Conservation (phyloP, 2,888 invertebrate species). For the Hemicrepidius hirtus region DNA sequence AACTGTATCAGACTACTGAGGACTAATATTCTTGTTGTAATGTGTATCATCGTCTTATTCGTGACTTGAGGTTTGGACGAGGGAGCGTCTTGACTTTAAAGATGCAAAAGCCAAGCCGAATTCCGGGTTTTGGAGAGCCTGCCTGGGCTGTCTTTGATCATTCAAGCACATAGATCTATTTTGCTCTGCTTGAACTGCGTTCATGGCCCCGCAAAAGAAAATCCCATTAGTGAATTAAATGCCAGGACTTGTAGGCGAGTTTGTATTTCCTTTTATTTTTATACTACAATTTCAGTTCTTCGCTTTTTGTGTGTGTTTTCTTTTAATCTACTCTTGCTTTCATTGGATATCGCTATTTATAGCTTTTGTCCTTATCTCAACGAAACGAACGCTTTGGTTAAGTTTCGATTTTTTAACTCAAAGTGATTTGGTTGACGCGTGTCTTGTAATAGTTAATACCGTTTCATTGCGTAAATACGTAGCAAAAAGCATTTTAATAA, state of each 20-base stretch:
- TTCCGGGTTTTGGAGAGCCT: background rate
- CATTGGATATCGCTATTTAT: background rate
- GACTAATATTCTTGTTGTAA: too few relatives aligned
- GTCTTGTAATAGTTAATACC: too few relatives aligned
- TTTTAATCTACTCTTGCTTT: conserved; percentile 1
- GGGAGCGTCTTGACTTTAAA: conserved; percentile 25
- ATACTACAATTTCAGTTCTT: conserved; percentile 1
- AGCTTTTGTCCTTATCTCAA: too few relatives aligned
- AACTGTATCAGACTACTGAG: too few relatives aligned
- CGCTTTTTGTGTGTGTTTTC: background rate
- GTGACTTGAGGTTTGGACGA: background rate
- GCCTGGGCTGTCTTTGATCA: conserved; percentile 19
- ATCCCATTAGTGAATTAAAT: conserved; percentile 24
- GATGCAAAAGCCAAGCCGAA: conserved; percentile 14
- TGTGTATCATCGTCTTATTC: background rate
- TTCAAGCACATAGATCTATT: conserved; percentile 27
- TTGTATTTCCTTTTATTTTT: conserved; percentile 17
- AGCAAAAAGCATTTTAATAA: too few relatives aligned
- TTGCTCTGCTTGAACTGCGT: conserved; percentile 22
- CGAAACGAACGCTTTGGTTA: too few relatives aligned
- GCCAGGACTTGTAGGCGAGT: conserved; percentile 7
- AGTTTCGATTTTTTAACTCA: too few relatives aligned
- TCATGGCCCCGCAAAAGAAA: conserved; percentile 27
- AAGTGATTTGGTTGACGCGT: too few relatives aligned
- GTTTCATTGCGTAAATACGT: too few relatives aligned